phyloP scores from a whole-genome alignment of 2,888 invertebrate genomes.

The Celastrina argiolus region DNA sequence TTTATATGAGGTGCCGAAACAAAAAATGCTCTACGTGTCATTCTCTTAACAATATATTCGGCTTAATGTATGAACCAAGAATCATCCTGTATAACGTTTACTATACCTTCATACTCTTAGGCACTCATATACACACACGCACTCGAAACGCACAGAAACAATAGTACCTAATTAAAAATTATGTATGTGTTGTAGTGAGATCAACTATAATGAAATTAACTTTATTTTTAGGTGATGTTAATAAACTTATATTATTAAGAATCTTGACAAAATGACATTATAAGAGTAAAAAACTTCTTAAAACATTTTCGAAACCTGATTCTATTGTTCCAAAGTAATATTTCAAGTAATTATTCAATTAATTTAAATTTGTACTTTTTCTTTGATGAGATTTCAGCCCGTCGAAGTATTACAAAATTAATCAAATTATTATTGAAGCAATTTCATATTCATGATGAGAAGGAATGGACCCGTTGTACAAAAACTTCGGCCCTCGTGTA shows the following conservation, averaged over 20 bases:
- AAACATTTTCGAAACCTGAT: not conserved
- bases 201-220: not conserved
- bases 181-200: not conserved
- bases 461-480: not conserved
- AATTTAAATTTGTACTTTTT: conserved; percentile 11
- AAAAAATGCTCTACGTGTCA: too few relatives aligned
- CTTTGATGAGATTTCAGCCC: conserved; percentile 14
- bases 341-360: conserved; percentile 11
- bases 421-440: conserved; percentile 15
- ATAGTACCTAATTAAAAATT: too few relatives aligned
- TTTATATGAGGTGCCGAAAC: too few relatives aligned
- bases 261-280: not conserved
- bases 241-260: not conserved
- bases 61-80: too few relatives aligned
- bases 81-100: too few relatives aligned
- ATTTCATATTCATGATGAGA: conserved; percentile 20
- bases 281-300: not conserved
- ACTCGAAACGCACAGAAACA: too few relatives aligned
- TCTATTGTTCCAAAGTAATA: conserved; percentile 12
- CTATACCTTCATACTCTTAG: too few relatives aligned
- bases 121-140: too few relatives aligned
- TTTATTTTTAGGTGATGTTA: not conserved
- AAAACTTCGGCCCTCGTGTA: conserved; percentile 12
- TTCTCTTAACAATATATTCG: too few relatives aligned
- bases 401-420: conserved; percentile 2